Conservation (phyloP, 2,113 vertebrate species). For the Empidonax alnorum region DNA sequence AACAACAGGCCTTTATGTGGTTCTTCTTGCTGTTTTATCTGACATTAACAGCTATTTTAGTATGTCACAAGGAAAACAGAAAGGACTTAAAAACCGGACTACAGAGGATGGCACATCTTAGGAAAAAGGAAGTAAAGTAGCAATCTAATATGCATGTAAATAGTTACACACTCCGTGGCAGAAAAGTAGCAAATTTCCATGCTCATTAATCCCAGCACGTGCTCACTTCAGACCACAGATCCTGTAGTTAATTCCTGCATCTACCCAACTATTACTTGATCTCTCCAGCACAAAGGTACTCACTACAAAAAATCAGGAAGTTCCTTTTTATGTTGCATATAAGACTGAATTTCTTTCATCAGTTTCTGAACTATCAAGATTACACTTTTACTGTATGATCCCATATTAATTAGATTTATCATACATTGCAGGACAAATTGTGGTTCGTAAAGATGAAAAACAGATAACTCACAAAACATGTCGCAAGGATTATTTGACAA, state of each 20-base stretch:
- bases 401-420: background rate
- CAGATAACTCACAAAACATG: background rate
- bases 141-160: background rate
- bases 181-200: background rate
- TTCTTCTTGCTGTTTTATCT: background rate
- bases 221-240: background rate
- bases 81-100: background rate
- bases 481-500: background rate
- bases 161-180: background rate
- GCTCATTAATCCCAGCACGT: background rate
- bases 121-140: background rate
- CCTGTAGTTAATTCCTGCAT: background rate
- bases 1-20: background rate
- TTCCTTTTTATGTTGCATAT: background rate
- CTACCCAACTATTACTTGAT: background rate
- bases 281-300: background rate
- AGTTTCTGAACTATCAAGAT: background rate
- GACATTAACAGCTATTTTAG: background rate
- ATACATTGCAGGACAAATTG: background rate
- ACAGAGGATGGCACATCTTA: background rate
- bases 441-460: background rate
- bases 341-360: background rate
- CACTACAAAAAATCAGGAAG: background rate
- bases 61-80: background rate
- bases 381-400: background rate